Evolutionary conservation across 2,113 vertebrate genomes (phyloP).

Genomic region (Antechinus flavipes): DNA sequence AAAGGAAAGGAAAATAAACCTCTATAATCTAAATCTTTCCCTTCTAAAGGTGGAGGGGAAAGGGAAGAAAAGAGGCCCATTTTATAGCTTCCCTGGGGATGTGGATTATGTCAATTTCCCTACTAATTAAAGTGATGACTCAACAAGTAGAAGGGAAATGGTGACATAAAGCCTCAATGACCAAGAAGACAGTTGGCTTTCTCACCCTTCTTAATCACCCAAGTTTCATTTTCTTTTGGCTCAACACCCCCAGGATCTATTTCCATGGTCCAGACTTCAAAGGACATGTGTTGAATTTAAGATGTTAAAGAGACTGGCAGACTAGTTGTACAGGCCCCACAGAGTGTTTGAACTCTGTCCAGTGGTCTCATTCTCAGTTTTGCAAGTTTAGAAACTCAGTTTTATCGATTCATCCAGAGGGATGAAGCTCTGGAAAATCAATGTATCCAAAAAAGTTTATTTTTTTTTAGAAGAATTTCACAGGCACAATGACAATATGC

Average conservation of each 20-base stretch:
- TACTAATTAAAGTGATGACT: not conserved
- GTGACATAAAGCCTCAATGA: not conserved
- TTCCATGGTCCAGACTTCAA: slow-evolving; percentile 25
- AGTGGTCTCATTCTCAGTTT: not conserved
- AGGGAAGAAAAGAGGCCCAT: no score
- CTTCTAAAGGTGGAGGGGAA: not conserved
- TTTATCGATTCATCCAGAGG: not conserved
- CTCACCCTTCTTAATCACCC: not conserved
- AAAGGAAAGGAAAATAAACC: slow-evolving; percentile 19
- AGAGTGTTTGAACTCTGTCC: not conserved
- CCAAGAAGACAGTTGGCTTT: not conserved
- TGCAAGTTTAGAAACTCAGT: not conserved
- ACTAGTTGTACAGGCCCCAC: not conserved
- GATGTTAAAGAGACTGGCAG: not conserved
- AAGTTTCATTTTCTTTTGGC: slow-evolving; percentile 14
- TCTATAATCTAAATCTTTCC: not conserved
- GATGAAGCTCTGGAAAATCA: not conserved
- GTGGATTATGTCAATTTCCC: not conserved
- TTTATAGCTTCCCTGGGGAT: not conserved
- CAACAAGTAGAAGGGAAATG: not conserved
- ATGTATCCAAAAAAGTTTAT: not conserved
- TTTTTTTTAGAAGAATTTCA: not conserved
- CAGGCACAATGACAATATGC: not conserved
- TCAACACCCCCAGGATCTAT: not conserved
- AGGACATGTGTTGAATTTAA: not conserved